Evolutionary conservation across 2,113 vertebrate species (phyloP).

Genomic region (Falco punctatus): DNA sequence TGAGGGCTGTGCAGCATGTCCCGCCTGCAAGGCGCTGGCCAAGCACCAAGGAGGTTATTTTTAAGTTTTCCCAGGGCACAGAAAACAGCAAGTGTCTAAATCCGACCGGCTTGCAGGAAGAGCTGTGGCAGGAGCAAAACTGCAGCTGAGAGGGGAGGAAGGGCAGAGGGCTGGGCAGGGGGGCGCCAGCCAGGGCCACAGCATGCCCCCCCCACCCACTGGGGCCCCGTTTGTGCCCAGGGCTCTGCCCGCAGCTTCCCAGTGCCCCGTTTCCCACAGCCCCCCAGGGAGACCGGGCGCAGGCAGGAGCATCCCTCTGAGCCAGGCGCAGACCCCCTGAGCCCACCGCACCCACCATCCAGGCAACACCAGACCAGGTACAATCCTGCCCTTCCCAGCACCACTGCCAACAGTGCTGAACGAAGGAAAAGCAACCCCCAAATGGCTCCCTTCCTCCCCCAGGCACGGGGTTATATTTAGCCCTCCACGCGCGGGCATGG

Average conservation of each 20-base stretch:
- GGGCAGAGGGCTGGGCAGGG: neutral
- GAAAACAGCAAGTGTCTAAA: slow-evolving; percentile 5
- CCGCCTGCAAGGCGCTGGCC: neutral
- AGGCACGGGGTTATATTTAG: neutral
- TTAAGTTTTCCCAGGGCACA: neutral
- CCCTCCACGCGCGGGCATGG: neutral
- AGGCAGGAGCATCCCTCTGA: neutral
- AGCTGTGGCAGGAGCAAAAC: accelerated
- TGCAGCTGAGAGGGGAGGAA: neutral
- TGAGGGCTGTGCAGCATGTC: accelerated
- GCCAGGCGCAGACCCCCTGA: neutral
- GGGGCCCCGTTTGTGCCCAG: neutral
- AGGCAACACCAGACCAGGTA: neutral
- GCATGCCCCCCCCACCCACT: accelerated
- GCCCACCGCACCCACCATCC: accelerated
- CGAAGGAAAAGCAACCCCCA: neutral
- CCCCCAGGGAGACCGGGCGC: accelerated
- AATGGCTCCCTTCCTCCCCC: neutral
- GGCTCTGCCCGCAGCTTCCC: neutral
- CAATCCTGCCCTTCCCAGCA: neutral
- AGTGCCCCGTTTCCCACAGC: neutral
- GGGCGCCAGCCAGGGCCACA: neutral
- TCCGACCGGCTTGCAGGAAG: neutral
- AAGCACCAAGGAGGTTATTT: neutral
- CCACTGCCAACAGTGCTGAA: accelerated